phyloP scores from a whole-genome alignment of 2,888 invertebrate species.

The Dyspetes luteomarginatus region DNA sequence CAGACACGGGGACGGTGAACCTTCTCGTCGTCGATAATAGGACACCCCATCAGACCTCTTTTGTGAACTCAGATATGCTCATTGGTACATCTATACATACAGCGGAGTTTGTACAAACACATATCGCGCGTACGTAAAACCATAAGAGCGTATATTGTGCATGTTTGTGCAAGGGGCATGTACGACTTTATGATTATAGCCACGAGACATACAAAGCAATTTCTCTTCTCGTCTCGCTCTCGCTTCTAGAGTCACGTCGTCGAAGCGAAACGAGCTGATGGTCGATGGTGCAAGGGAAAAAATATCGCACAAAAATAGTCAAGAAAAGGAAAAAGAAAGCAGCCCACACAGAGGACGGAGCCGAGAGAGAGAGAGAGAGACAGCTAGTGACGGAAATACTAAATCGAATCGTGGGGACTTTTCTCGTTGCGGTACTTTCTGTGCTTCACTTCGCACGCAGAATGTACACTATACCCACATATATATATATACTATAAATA shows the following conservation, averaged over 20 bases:
- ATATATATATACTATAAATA: conserved; percentile 8
- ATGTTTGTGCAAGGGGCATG: no score
- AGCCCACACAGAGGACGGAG: neutral
- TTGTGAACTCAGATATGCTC: neutral
- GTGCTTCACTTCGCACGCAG: conserved; percentile 6
- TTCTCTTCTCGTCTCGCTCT: conserved; percentile 2
- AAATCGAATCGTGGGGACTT: conserved; percentile 60
- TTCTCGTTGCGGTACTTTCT: conserved; percentile 54
- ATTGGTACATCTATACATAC: neutral
- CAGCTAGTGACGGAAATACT: conserved; percentile 44
- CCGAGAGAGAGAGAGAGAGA: neutral
- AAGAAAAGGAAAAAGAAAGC: conserved; percentile 24
- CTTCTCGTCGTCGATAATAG: conserved; percentile 43
- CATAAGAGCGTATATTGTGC: no score
- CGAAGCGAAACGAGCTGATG: conserved; percentile 32
- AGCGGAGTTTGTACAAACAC: conserved; percentile 2
- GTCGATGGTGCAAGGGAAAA: conserved; percentile 10
- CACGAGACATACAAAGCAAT: neutral
- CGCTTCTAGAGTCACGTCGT: conserved; percentile 51
- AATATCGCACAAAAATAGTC: conserved; percentile 43
- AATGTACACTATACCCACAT: neutral
- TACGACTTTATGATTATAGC: no score
- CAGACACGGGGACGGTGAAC: conserved; percentile 34
- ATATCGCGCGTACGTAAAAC: no score
- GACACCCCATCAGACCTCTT: conserved; percentile 9